Evolutionary conservation across 2,113 vertebrate species (phyloP).

Genomic region (Equus quagga): DNA sequence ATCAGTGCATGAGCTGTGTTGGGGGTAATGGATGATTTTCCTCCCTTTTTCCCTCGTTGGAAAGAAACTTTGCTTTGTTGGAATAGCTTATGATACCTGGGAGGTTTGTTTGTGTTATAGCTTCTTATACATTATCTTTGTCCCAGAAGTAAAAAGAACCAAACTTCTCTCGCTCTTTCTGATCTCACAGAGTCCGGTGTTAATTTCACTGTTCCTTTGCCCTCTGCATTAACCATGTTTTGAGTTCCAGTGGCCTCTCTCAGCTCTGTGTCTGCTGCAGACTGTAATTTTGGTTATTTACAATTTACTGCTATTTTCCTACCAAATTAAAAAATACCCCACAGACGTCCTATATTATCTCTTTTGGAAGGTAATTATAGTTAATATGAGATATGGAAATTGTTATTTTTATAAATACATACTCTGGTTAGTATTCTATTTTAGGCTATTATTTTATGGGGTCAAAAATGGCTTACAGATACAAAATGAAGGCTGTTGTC

Average conservation of each 20-base stretch:
- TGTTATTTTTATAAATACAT: not conserved
- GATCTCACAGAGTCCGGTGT: not conserved
- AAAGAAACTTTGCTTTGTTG: not conserved
- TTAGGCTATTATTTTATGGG: slow-evolving; percentile 13
- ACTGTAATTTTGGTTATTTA: not conserved
- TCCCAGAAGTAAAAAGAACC: not conserved
- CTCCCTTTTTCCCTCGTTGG: not conserved
- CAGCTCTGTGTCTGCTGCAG: not conserved
- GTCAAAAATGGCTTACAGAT: not conserved
- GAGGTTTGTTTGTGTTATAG: not conserved
- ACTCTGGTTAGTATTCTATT: not conserved
- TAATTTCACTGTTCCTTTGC: not conserved
- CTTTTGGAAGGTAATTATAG: not conserved
- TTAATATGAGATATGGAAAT: not conserved
- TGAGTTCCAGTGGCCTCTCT: not conserved
- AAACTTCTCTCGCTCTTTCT: not conserved
- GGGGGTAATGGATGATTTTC: not conserved
- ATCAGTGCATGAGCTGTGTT: not conserved
- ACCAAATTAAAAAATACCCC: not conserved
- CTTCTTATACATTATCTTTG: not conserved
- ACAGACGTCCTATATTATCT: not conserved
- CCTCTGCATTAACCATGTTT: not conserved
- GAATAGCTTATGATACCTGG: not conserved
- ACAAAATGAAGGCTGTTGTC: not conserved
- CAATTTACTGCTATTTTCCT: not conserved